These are phyloP conservation scores for Hydroisotoma schaefferi DNA, from an alignment of 2,888 invertebrate species.

Conservation along the genomic window DNA sequence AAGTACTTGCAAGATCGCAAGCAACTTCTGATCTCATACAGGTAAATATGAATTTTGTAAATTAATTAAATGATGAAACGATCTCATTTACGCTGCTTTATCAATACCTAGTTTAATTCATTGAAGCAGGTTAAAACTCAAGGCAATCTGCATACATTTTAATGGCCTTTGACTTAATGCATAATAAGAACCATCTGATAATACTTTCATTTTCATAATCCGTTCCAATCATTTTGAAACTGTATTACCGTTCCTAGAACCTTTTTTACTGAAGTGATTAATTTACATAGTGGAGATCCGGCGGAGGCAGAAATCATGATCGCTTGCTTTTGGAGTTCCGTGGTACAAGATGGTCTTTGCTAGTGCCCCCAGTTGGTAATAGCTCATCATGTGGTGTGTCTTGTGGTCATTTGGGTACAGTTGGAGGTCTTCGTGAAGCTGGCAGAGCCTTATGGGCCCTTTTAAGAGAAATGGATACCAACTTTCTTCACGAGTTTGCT, in stretches of 20 bases:
- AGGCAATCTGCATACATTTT: too few species aligned
- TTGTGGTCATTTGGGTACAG: constrained; percentile 51
- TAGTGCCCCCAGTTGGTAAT: constrained; percentile 59
- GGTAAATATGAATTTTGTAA: constrained; percentile 46
- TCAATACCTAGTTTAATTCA: not conserved
- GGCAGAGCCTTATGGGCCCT: constrained; percentile 56
- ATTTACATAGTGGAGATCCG: constrained; percentile 58
- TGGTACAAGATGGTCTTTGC: constrained; percentile 59
- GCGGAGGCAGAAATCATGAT: constrained; percentile 62
- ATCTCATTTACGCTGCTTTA: not conserved
- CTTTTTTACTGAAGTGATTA: not conserved
- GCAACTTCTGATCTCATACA: constrained; percentile 58
- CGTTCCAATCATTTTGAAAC: not conserved
- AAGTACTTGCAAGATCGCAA: constrained; percentile 58
- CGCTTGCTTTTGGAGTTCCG: constrained; percentile 61
- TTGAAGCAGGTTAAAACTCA: too few species aligned
- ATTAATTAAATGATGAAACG: not conserved
- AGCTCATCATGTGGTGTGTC: constrained; percentile 45
- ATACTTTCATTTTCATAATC: not conserved
- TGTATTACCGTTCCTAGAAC: not conserved
- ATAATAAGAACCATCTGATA: too few species aligned
- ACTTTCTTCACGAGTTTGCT: constrained; percentile 54
- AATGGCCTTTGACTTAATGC: too few species aligned
- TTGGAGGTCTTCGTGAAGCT: constrained; percentile 59
- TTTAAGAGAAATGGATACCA: constrained; percentile 59